Conservation (phyloP, 2,113 vertebrate genomes). For the Nothobranchius kuhntae region DNA sequence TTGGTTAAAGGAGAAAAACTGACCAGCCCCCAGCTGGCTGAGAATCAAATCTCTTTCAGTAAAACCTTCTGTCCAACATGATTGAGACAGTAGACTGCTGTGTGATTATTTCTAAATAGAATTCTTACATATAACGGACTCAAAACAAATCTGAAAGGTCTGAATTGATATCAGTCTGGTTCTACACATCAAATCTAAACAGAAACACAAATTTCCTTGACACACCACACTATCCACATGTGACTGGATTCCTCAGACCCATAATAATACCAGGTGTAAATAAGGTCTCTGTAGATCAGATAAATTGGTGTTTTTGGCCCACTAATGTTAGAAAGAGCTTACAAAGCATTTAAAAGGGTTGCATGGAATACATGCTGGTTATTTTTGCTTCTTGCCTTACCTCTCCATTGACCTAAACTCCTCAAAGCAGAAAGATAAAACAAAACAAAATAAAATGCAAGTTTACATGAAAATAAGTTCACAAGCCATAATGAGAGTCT, state of each 20-base stretch:
- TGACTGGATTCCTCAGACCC: neutral
- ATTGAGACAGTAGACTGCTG: too few species aligned
- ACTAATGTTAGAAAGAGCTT: conserved; percentile 29
- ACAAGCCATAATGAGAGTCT: conserved; percentile 74
- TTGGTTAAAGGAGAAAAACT: too few species aligned
- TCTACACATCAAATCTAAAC: too few species aligned
- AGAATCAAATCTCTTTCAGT: too few species aligned
- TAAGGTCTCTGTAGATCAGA: neutral
- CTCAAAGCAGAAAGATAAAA: conserved; percentile 83
- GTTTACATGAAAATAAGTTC: conserved; percentile 87
- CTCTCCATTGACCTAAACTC: conserved; percentile 94
- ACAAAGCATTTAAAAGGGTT: conserved; percentile 48
- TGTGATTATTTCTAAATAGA: too few species aligned
- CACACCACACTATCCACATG: neutral
- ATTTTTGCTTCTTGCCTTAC: conserved; percentile 85
- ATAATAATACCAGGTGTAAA: conserved; percentile 10
- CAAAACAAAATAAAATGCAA: conserved; percentile 71
- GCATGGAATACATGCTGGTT: conserved; percentile 79
- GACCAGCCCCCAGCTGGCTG: too few species aligned
- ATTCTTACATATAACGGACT: too few species aligned
- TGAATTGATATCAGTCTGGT: too few species aligned
- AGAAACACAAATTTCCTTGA: too few species aligned
- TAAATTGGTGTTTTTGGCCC: neutral
- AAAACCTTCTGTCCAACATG: too few species aligned
- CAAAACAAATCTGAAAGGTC: too few species aligned